Base-by-base conservation (phyloP, 2,888 invertebrate genomes). In the Epinotia nisella region DNA sequence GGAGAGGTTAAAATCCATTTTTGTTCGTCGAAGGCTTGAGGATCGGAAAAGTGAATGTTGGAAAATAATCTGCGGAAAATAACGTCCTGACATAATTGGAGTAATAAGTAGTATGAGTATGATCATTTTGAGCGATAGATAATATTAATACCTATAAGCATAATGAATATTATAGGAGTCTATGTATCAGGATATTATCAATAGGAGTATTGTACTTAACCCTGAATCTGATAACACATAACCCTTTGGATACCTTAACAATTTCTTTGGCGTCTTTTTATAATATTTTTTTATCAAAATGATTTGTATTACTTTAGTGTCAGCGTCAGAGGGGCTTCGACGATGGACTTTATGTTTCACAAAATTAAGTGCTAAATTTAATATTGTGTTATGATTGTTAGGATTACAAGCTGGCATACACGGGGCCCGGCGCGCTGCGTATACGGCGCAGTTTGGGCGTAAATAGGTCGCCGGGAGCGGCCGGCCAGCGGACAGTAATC, bases 401-500 rank as follows among this genome's bases (percentile, higher is more conserved):
- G n/a, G 4, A n/a, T 0, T 1, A 13, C 5, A n/a, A 5, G n/a
- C n/a, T 7, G 7, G 49, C 49, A n/a, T n/a, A 49, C n/a, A n/a
- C 49, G n/a, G 15, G 49, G 4, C n/a, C 35, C 35, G n/a, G 7
- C 0, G 49, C n/a, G n/a, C n/a, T n/a, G 49, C 49, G 49, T 35
- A n/a, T n/a, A 9, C 49, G 49, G 13, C 4, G n/a, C 49, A 49
- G 49, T 49, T 49, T n/a, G 29, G 55, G 39, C 53, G 71, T 59
- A 71, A 71, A 53, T 71, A 66, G 71, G 66, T 65, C 61, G 71
- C 39, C 17, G 61, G 60, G 53, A 66, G 55, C 55, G 53, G 66
- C 24, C 71, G 65, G 53, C 24, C 17, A 53, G 64, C 49, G 71
- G 62, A 15, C 69, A 68, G 73, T 62, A 62, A 68, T 19, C 79